Evolutionary conservation across 2,113 vertebrate species (phyloP).

Genomic region (Barnardius zonarius): DNA sequence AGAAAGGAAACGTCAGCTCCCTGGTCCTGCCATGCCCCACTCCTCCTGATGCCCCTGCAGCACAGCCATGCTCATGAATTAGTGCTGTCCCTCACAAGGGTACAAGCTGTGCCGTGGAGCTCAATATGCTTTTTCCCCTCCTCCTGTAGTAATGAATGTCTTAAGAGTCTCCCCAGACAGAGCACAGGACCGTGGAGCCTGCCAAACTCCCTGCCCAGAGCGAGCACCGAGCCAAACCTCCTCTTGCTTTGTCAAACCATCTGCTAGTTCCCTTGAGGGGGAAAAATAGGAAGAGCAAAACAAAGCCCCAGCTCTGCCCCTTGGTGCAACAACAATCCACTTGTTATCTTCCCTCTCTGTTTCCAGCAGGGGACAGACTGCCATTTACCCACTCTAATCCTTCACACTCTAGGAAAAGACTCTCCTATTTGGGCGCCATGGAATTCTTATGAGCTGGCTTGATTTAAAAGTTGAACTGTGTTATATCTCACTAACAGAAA

Average conservation of each 20-base stretch:
- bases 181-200: fast-evolving
- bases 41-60: neutral
- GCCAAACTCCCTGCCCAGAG: neutral
- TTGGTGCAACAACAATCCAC: neutral
- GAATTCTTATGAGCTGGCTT: neutral
- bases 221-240: neutral
- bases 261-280: neutral
- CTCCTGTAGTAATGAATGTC: neutral
- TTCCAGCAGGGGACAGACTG: neutral
- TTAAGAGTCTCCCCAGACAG: neutral
- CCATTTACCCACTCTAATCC: neutral
- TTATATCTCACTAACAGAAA: neutral
- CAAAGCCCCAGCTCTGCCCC: neutral
- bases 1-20: neutral
- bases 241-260: neutral
- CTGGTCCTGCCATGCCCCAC: neutral
- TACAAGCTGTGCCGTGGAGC: fast-evolving
- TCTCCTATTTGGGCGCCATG: neutral
- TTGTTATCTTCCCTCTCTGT: no score
- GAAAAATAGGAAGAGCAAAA: neutral
- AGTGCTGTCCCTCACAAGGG: neutral
- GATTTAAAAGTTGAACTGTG: neutral
- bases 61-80: neutral
- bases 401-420: fast-evolving
- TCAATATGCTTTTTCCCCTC: fast-evolving